phyloP scores from a whole-genome alignment of 2,113 vertebrate species.

The Setophaga coronata region DNA sequence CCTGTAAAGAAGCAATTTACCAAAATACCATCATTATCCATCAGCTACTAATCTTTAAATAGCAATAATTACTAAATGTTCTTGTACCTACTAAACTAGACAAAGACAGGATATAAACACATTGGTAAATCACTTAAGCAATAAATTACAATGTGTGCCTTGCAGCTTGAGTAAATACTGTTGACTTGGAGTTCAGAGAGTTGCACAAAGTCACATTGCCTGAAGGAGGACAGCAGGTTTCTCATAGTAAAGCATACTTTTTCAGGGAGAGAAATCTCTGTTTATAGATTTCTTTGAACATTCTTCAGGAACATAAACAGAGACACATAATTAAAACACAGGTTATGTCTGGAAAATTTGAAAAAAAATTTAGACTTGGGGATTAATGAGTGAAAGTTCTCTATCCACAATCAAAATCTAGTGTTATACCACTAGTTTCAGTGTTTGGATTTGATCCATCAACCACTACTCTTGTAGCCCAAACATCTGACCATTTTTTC shows the following conservation, averaged over 20 bases:
- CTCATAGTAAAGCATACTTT: not conserved
- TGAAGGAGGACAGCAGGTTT: not conserved
- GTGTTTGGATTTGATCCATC: not conserved
- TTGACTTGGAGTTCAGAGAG: not conserved
- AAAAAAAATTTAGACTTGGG: not conserved
- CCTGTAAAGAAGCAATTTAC: not conserved
- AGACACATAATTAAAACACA: not conserved
- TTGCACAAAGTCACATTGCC: not conserved
- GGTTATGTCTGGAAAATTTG: not conserved
- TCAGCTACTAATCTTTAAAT: constrained; percentile 26
- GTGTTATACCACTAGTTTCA: not conserved
- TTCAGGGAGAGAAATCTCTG: not conserved
- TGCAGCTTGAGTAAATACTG: not conserved
- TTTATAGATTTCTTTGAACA: not conserved
- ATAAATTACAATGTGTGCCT: not conserved
- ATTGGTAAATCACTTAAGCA: not conserved
- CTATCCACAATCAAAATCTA: not conserved
- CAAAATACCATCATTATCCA: constrained; percentile 11
- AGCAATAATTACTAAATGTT: constrained; percentile 10
- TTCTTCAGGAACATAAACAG: not conserved
- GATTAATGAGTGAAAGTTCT: not conserved
- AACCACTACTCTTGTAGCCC: not conserved
- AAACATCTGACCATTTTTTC: not conserved
- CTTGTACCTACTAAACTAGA: not conserved
- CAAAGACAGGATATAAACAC: not conserved